These are phyloP conservation scores for Sander vitreus DNA, from an alignment of 2,113 vertebrate genomes.

Conservation along the genomic window DNA sequence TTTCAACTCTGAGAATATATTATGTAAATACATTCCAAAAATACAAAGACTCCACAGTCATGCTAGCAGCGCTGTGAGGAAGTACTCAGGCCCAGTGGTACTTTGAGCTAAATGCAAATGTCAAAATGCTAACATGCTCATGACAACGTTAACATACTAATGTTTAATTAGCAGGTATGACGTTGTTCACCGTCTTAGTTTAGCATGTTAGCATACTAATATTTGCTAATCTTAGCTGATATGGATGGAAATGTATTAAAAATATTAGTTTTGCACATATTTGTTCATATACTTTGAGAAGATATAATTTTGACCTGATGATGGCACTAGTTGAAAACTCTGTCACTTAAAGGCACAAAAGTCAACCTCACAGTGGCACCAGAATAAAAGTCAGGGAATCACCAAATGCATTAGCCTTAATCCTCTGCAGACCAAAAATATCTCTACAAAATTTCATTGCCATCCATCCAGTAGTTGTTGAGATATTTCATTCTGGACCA, in stretches of 20 bases:
- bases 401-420: neutral
- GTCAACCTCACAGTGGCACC: neutral
- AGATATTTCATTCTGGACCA: neutral
- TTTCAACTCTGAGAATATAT: neutral
- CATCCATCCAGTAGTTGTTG: neutral
- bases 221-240: neutral
- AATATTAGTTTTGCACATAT: neutral
- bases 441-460: neutral
- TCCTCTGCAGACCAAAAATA: neutral
- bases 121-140: neutral
- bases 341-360: neutral
- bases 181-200: neutral
- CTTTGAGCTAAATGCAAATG: neutral
- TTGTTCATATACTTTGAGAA: neutral
- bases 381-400: neutral
- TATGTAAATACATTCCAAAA: neutral
- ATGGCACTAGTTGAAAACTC: neutral
- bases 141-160: neutral
- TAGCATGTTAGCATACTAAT: neutral
- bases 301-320: neutral
- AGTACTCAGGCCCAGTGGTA: neutral
- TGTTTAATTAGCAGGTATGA: neutral
- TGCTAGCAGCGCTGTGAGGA: neutral
- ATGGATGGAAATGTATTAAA: neutral
- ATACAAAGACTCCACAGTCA: neutral